Percentiles rank a stretch among this genome's conserved stretches.
phyloP scores from a whole-genome alignment of 1,140 invertebrate species.

The Euwallacea similis region DNA sequence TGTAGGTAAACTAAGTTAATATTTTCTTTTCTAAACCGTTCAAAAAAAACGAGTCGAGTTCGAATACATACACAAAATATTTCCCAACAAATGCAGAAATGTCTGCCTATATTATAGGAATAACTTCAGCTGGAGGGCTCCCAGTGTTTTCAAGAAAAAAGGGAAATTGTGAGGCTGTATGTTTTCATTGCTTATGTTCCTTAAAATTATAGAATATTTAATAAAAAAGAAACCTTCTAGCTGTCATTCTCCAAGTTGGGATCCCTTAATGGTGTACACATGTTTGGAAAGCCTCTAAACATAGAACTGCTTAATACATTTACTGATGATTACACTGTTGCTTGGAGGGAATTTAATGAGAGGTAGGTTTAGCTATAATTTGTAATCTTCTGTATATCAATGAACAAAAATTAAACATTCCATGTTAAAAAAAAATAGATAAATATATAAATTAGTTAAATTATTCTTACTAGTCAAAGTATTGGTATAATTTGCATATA shows the following conservation, averaged over 20 bases:
- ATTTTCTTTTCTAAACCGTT: too few species aligned
- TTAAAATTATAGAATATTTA: background rate
- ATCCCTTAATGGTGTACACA: constrained; percentile 81
- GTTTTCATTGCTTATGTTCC: constrained; percentile 31
- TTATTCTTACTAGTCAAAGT: too few species aligned
- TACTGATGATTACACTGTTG: constrained; percentile 68
- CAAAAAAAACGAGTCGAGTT: too few species aligned
- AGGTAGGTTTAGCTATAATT: constrained; percentile 41
- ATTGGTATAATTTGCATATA: too few species aligned
- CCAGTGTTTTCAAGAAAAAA: constrained; percentile 72
- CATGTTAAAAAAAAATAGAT: too few species aligned
- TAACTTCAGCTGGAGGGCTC: constrained; percentile 70
- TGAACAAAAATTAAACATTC: too few species aligned
- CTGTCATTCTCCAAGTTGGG: constrained; percentile 77
- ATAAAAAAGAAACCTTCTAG: constrained; percentile 56
- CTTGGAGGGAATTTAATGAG: constrained; percentile 72
- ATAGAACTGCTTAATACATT: constrained; percentile 66
- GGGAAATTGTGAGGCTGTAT: constrained; percentile 66
- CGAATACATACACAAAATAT: too few species aligned
- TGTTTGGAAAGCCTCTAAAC: constrained; percentile 75
- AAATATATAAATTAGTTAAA: too few species aligned
- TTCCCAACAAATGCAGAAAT: constrained; percentile 50
- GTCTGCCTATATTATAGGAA: constrained; percentile 69
- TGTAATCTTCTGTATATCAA: background rate
- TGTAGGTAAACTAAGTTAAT: too few species aligned